These are phyloP conservation scores for Hirudinaria manillensis DNA, from an alignment of 2,888 invertebrate species.

Conservation along the genomic window DNA sequence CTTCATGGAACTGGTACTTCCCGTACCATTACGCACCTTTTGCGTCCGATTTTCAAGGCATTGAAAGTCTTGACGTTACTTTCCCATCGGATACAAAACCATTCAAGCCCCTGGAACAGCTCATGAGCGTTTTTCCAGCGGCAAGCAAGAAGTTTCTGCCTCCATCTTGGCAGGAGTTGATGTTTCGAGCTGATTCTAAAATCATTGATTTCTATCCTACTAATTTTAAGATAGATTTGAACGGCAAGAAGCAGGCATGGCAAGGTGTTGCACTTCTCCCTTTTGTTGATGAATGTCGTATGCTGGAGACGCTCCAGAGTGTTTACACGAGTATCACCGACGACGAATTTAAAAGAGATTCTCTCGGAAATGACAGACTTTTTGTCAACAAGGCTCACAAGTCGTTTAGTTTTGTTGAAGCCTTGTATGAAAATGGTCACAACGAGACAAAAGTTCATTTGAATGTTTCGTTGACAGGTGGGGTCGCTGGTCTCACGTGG, in stretches of 20 bases:
- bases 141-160: constrained; percentile 91
- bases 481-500: constrained; percentile 75
- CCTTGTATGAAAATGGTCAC: constrained; percentile 62
- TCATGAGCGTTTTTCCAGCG: constrained; percentile 99
- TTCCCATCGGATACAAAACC: constrained; percentile 84
- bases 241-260: constrained; percentile 99
- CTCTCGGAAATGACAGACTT: constrained; percentile 79
- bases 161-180: constrained; percentile 81
- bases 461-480: constrained; percentile 67
- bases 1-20: constrained; percentile 99
- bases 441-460: constrained; percentile 54
- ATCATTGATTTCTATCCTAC: constrained; percentile 98
- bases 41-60: constrained; percentile 93
- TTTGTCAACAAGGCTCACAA: constrained; percentile 72
- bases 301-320: constrained; percentile 76
- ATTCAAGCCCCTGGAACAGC: constrained; percentile 91
- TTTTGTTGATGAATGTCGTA: constrained; percentile 83
- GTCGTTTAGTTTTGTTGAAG: constrained; percentile 66
- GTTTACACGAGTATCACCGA: constrained; percentile 73
- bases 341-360: constrained; percentile 75
- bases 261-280: constrained; percentile 89
- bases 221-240: constrained; percentile 92
- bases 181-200: constrained; percentile 68
- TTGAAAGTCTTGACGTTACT: constrained; percentile 71
- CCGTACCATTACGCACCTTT: constrained; percentile 99